Evolutionary conservation across 2,888 invertebrate species (phyloP).

Genomic region (Syrphus vitripennis): DNA sequence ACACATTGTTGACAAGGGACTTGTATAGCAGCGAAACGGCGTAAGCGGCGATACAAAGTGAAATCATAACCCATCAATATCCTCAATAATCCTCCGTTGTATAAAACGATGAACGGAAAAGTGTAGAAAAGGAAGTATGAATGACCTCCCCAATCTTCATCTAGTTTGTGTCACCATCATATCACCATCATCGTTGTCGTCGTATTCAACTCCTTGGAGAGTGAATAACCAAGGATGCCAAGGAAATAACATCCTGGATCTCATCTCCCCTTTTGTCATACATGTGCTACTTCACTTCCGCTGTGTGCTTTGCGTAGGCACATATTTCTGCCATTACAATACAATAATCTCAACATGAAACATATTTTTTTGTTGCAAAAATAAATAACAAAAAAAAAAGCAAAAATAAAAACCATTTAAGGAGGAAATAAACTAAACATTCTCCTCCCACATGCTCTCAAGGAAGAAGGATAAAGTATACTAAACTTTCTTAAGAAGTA

Average conservation of each 20-base stretch:
- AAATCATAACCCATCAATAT: slow-evolving; percentile 42
- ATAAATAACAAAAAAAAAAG: not conserved
- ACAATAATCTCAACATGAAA: slow-evolving; percentile 38
- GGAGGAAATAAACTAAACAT: not conserved
- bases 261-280: not conserved
- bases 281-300: slow-evolving; percentile 20
- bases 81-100: not conserved
- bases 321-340: slow-evolving; percentile 44
- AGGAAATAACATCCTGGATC: not conserved
- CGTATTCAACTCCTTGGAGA: not conserved
- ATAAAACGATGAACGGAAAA: not conserved
- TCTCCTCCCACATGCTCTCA: not conserved
- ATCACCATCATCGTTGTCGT: not conserved
- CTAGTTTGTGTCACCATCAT: not conserved
- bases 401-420: not conserved
- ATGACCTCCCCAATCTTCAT: not conserved
- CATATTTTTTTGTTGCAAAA: not conserved
- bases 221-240: not conserved
- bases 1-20: slow-evolving; percentile 58
- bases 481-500: not conserved
- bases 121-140: not conserved
- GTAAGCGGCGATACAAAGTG: not conserved
- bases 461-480: not conserved
- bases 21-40: too few relatives aligned
- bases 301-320: slow-evolving; percentile 46